These are phyloP conservation scores for Isoperla grammatica DNA, from an alignment of 2,888 invertebrate species.

Conservation along the genomic window DNA sequence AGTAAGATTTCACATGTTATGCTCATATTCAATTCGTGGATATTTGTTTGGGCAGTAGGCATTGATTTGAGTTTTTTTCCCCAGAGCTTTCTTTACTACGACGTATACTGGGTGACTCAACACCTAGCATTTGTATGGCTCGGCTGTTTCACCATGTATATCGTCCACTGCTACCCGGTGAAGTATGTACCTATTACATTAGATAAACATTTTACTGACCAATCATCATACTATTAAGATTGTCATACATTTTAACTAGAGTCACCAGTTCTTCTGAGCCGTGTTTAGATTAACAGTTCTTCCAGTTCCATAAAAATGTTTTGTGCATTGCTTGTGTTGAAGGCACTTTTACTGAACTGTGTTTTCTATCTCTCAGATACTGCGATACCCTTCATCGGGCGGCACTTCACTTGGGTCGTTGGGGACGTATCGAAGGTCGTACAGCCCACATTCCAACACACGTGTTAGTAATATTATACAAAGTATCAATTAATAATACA, in stretches of 20 bases:
- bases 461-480: constrained; percentile 35
- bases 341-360: too few relatives aligned
- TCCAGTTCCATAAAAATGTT: too few relatives aligned
- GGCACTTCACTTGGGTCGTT: constrained; percentile 81
- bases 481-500: too few relatives aligned
- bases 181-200: constrained; percentile 42
- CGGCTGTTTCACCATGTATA: constrained; percentile 74
- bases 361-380: constrained; percentile 46
- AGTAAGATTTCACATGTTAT: constrained; percentile 44
- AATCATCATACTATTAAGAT: too few relatives aligned
- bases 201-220: too few relatives aligned
- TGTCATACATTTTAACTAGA: too few relatives aligned
- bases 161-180: constrained; percentile 61
- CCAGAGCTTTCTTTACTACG: constrained; percentile 61
- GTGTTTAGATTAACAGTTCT: too few relatives aligned
- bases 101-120: constrained; percentile 75
- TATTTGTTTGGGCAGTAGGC: too few relatives aligned
- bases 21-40: too few relatives aligned
- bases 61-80: constrained; percentile 34
- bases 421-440: constrained; percentile 58
- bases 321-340: too few relatives aligned
- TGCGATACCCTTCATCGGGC: constrained; percentile 88
- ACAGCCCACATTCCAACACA: constrained; percentile 51
- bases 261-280: too few relatives aligned
- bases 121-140: constrained; percentile 81